phyloP scores from a whole-genome alignment of 2,797 vertebrate genomes.

The Alouatta caraya region DNA sequence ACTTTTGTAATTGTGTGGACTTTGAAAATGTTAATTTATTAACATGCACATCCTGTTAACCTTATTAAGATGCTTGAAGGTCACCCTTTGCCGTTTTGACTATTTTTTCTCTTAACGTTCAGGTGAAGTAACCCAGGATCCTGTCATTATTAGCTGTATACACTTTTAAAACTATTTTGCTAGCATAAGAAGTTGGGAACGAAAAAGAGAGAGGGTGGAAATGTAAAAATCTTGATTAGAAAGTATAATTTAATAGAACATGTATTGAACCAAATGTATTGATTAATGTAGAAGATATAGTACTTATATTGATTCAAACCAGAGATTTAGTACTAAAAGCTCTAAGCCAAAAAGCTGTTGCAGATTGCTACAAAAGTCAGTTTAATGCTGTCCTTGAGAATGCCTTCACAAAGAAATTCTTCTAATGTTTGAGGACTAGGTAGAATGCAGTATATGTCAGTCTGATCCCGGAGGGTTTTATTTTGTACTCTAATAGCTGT shows the following conservation, averaged over 20 bases:
- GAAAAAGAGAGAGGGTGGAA: slow-evolving; percentile 77
- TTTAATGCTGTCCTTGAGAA: slow-evolving; percentile 99
- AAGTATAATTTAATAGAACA: slow-evolving; percentile 92
- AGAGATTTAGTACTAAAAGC: slow-evolving; percentile 89
- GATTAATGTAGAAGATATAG: slow-evolving; percentile 90
- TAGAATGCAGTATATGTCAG: slow-evolving; percentile 97
- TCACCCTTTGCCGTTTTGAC: slow-evolving; percentile 38
- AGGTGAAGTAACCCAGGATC: slow-evolving; percentile 52
- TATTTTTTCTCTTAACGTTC: not conserved
- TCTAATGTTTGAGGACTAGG: slow-evolving; percentile 99
- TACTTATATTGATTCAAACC: slow-evolving; percentile 88
- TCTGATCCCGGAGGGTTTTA: slow-evolving; percentile 96
- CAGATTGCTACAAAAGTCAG: slow-evolving; percentile 94
- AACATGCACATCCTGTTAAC: slow-evolving; percentile 46
- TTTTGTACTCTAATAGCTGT: slow-evolving; percentile 99
- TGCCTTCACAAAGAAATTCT: slow-evolving; percentile 97
- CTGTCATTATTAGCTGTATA: slow-evolving; percentile 62
- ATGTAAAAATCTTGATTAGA: slow-evolving; percentile 89
- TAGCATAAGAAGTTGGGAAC: slow-evolving; percentile 78
- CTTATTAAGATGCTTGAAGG: slow-evolving; percentile 61
- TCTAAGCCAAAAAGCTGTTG: slow-evolving; percentile 88
- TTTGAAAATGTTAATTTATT: slow-evolving; percentile 51
- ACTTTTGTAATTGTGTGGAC: slow-evolving; percentile 12
- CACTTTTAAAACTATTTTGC: slow-evolving; percentile 76
- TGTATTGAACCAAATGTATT: slow-evolving; percentile 89